Evolutionary conservation across 2,888 invertebrate species (phyloP).

Genomic region (Bombylius discolor): DNA sequence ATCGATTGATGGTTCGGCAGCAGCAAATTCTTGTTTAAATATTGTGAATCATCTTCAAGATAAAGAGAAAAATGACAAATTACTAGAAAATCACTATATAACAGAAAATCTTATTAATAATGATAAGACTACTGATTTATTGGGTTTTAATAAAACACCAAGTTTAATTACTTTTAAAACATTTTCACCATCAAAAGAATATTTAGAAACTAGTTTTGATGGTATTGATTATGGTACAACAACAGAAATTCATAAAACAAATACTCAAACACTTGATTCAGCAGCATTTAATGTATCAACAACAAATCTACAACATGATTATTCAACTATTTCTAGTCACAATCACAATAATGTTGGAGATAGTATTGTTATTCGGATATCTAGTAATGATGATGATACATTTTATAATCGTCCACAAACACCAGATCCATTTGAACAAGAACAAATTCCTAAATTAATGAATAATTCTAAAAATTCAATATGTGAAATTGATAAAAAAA

Average conservation of each 20-base stretch:
- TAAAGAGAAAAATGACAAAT: slow-evolving; percentile 10
- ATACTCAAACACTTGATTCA: slow-evolving; percentile 8
- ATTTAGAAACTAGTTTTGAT: slow-evolving; percentile 21
- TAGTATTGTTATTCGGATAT: slow-evolving; percentile 19
- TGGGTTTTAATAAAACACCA: slow-evolving; percentile 1
- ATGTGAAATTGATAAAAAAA: slow-evolving; percentile 9
- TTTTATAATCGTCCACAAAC: not conserved
- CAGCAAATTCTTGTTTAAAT: too few species aligned
- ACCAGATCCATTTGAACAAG: not conserved
- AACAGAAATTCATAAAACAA: not conserved
- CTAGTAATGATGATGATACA: slow-evolving; percentile 9
- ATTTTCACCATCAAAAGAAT: slow-evolving; percentile 15
- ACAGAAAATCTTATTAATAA: not conserved
- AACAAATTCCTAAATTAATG: too few species aligned
- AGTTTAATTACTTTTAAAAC: slow-evolving; percentile 20
- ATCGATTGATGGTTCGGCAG: too few species aligned
- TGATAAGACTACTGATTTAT: not conserved
- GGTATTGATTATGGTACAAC: slow-evolving; percentile 9
- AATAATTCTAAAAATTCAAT: slow-evolving; percentile 12
- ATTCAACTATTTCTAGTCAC: slow-evolving; percentile 9
- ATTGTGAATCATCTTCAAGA: too few species aligned
- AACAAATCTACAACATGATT: slow-evolving; percentile 19
- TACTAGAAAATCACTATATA: not conserved
- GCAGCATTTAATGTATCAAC: slow-evolving; percentile 15
- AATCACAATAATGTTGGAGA: slow-evolving; percentile 11